These are phyloP conservation scores for Aphelinus certus DNA, from an alignment of 1,140 invertebrate genomes.

Conservation along the genomic window DNA sequence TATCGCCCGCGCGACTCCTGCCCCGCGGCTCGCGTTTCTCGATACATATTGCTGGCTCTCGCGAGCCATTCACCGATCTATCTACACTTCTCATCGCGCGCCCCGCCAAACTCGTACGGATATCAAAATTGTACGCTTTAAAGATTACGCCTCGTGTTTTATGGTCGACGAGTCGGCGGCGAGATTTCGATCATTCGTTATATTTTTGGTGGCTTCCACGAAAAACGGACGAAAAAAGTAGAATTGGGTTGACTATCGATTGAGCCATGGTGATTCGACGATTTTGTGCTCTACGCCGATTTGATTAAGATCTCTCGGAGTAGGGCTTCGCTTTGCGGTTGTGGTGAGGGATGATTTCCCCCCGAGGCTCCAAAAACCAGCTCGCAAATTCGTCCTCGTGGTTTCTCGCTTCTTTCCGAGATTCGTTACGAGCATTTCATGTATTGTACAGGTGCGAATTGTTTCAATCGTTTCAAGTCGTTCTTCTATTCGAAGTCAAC, in stretches of 20 bases:
- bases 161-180: no score
- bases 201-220: no score
- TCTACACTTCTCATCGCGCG: not conserved
- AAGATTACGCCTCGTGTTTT: no score
- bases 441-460: no score
- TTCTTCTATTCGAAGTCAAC: conserved; percentile 28
- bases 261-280: conserved; percentile 34
- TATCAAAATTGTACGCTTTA: no score
- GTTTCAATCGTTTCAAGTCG: conserved; percentile 26
- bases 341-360: conserved; percentile 37
- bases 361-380: conserved; percentile 29
- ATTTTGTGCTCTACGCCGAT: conserved; percentile 28
- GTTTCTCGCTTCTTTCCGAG: conserved; percentile 26
- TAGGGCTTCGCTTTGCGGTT: conserved; percentile 32
- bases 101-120: no score
- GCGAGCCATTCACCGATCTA: not conserved
- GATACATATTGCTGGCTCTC: not conserved
- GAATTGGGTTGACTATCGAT: conserved; percentile 1
- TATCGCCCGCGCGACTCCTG: not conserved
- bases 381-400: conserved; percentile 35
- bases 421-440: conserved; percentile 1
- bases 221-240: not conserved
- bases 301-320: conserved; percentile 37
- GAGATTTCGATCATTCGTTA: no score
- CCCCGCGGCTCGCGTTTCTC: conserved; percentile 8